Evolutionary conservation across 2,797 vertebrate species (phyloP), one percentile per base, ranked within the genome.

Genomic region (Sitta carolinensis): DNA sequence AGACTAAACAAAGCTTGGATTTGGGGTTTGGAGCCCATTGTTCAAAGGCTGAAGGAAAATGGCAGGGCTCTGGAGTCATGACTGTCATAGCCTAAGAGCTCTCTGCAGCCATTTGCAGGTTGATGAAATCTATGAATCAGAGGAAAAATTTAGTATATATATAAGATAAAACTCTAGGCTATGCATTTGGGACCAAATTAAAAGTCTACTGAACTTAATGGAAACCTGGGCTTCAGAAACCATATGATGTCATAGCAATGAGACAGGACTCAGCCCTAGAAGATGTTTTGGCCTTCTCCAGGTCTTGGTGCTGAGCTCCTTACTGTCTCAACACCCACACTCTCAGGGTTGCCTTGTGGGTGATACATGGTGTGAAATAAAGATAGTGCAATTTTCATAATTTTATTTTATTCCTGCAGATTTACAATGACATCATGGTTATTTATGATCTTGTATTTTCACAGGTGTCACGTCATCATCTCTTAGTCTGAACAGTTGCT

Each of bases 371-470:
- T 73, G 34, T 87, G 61, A 92, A 78, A 79, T 62, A 54, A 87
- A 90, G 81, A 58, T 40, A 51, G 12, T 23, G 38, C 42, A 63
- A 87, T 94, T 95, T 90, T 87, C 7, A 1, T 78, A 75, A 78
- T 83, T 90, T 91, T 73, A 59, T 90, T 88, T 78, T 73, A 76
- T 64, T 90, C 11, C 22, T 62, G 38, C 7, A 91, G 51, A 64
- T 88, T 90, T 87, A 83, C 9, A 2, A 47, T 89, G 84, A 92
- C 59, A 55, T 89, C 30, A 77, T 50, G 15, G 61, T 63, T 63
- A 63, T 42, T 89, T 77, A 54, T 51, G 85, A 48, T 26, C 57
- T 66, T 73, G 7, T 97, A 87, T 96, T 95, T 96, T 92, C 61
- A 87, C 95, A 95, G 84, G 86, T 94, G 91, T 62, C n/a, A 19